Conservation (phyloP, 2,113 vertebrate genomes). For the Ammodytes dubius region DNA sequence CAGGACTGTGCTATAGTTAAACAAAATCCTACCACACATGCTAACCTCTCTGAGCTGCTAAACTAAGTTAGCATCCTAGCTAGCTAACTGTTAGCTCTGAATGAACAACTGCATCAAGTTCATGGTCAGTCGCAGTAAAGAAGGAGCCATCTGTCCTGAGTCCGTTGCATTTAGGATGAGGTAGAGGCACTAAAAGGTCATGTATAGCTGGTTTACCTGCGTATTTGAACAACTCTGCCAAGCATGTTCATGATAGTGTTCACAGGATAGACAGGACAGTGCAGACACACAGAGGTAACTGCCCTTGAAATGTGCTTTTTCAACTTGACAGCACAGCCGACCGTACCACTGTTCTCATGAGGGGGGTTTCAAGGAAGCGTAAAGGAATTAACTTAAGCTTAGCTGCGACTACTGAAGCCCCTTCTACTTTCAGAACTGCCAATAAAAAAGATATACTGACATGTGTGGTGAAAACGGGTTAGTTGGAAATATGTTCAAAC, state of each 20-base stretch:
- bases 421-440: neutral
- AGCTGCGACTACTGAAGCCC: neutral
- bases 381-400: neutral
- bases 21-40: conserved; percentile 31
- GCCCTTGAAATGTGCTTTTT: conserved; percentile 83
- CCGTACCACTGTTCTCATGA: conserved; percentile 65
- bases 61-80: conserved; percentile 54
- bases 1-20: neutral
- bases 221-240: conserved; percentile 77
- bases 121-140: conserved; percentile 11
- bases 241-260: conserved; percentile 74
- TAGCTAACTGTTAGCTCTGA: conserved; percentile 46
- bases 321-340: conserved; percentile 64
- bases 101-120: conserved; percentile 40
- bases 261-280: too few species aligned
- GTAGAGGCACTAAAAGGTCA: neutral
- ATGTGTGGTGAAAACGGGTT: neutral
- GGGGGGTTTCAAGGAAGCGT: conserved; percentile 3
- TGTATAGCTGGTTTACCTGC: conserved; percentile 75
- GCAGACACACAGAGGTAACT: conserved; percentile 20
- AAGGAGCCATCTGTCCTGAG: neutral
- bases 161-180: neutral
- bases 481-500: neutral
- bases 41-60: conserved; percentile 34
- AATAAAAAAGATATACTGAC: accelerated